Base-by-base conservation (phyloP, 2,113 vertebrate genomes). In the Trogon melanurus region DNA sequence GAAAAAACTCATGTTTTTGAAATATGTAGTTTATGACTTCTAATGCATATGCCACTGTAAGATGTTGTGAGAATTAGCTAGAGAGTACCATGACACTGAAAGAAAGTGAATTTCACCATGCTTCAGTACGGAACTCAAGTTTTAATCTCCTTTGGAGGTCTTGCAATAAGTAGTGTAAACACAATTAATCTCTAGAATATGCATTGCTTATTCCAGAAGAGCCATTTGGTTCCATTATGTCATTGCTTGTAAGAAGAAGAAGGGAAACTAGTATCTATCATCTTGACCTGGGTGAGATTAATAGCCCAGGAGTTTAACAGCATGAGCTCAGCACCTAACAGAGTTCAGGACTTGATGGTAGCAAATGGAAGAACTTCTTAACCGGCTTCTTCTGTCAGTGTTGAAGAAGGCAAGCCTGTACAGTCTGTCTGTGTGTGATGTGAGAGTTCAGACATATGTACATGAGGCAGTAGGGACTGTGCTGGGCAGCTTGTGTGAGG, bases 141-240 rank as follows among this genome's bases (percentile, higher is more conserved):
- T 92, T 87, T 95, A 93, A 72, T 94, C 93, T 95, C 66, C 91
- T 91, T 76, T 94, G 91, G 92, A 93, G 85, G 91, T 94, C 89
- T 94, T 92, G 71, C 66, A 91, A 51, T 67, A 75, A 85, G 72
- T 60, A 88, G 75, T 61, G 27, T 95, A 96, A 95, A 93, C 74
- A 94, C 41, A 85, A 93, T 90, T 95, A 93, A 95, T 93, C 95
- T 94, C 92, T 51, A 76, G 94, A 95, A 91, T 93, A 96, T 87
- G 85, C 92, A 66, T 91, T 79, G 96, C 95, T 97, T 96, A 96
- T 96, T 97, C 74, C 94, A 93, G 73, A 93, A 86, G 88, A 94
- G 44, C 41, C 76, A 91, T 92, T 96, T 96, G 85, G 93, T 94
- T 97, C 95, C 95, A 95, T 97, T 97, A 91, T 91, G 90, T 97